Percentiles rank a stretch among this genome's conserved stretches.
phyloP scores from a whole-genome alignment of 2,888 invertebrate species.

The Halictus ligatus region DNA sequence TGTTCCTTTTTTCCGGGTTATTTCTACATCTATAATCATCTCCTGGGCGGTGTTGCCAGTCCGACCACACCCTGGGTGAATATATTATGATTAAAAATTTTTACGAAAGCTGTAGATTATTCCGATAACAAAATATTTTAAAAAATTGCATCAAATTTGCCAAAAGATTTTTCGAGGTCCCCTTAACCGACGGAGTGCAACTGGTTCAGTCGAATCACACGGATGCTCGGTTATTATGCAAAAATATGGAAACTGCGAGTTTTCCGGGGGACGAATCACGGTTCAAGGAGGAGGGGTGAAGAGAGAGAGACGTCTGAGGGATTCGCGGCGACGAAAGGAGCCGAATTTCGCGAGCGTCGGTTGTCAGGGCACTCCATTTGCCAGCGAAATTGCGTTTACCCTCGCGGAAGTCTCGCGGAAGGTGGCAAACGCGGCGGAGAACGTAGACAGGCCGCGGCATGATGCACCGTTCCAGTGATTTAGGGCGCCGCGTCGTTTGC shows the following conservation, averaged over 20 bases:
- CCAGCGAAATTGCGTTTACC: slow-evolving; percentile 67
- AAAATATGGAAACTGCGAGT: not conserved
- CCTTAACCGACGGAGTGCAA: too few species aligned
- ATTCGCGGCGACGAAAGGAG: not conserved
- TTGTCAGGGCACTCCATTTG: slow-evolving; percentile 61
- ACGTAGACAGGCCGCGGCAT: slow-evolving; percentile 39
- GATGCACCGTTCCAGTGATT: slow-evolving; percentile 73
- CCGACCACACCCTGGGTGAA: too few species aligned
- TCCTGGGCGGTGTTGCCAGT: too few species aligned
- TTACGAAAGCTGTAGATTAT: too few species aligned
- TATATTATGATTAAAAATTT: too few species aligned
- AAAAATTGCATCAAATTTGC: too few species aligned
- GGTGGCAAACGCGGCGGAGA: slow-evolving; percentile 40
- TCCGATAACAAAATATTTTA: too few species aligned
- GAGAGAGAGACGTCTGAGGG: slow-evolving; percentile 7
- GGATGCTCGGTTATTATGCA: not conserved
- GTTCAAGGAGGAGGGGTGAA: not conserved
- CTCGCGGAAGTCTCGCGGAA: slow-evolving; percentile 45
- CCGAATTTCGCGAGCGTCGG: slow-evolving; percentile 52
- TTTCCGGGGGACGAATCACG: slow-evolving; percentile 19
- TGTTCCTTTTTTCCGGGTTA: too few species aligned
- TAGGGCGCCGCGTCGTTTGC: slow-evolving; percentile 66
- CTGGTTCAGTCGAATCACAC: not conserved
- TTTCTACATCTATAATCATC: too few species aligned
- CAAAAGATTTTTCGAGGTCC: too few species aligned